Percentiles rank a stretch among this genome's conserved stretches.
phyloP scores from a whole-genome alignment of 2,797 vertebrate species.

The Eidolon dupreanum region DNA sequence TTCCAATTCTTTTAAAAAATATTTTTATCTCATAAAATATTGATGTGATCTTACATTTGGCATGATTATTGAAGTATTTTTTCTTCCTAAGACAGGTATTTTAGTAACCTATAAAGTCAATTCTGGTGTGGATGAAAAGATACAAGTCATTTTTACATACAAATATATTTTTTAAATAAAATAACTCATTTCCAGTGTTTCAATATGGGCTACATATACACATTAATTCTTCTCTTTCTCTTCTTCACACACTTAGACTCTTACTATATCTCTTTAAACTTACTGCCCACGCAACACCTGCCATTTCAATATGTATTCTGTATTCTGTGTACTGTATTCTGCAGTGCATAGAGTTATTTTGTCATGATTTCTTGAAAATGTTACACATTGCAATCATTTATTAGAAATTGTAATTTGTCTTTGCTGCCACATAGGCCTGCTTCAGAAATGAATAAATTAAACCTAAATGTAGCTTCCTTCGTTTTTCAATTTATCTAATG shows the following conservation, averaged over 20 bases:
- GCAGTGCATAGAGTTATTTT: constrained; percentile 59
- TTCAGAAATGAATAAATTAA: constrained; percentile 45
- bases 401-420: constrained; percentile 70
- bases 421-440: neutral
- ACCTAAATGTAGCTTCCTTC: constrained; percentile 7
- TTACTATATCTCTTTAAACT: constrained; percentile 68
- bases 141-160: neutral
- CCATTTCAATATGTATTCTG: constrained; percentile 61
- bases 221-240: constrained; percentile 21
- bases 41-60: neutral
- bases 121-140: constrained; percentile 17
- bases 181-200: constrained; percentile 28
- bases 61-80: neutral
- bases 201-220: neutral
- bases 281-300: constrained; percentile 79
- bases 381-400: constrained; percentile 41
- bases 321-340: neutral
- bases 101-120: neutral
- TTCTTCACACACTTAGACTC: neutral
- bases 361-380: constrained; percentile 63
- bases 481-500: constrained; percentile 38
- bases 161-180: constrained; percentile 50
- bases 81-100: neutral
- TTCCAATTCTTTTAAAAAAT: neutral
- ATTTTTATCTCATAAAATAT: neutral